Conservation (phyloP, 1,140 invertebrate genomes). For the Pteromalus puparum region DNA sequence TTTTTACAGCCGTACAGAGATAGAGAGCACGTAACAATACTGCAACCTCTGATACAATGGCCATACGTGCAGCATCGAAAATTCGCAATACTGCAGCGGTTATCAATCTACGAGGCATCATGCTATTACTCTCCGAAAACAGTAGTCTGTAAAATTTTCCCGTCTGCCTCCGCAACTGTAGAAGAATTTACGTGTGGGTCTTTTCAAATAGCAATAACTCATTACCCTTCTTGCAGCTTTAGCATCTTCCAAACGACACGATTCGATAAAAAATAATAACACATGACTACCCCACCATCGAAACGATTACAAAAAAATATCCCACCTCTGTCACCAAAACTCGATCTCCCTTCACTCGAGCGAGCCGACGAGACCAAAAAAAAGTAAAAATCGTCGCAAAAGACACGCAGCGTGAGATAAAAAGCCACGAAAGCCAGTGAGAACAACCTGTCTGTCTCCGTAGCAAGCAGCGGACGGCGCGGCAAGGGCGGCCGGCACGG, state of each 20-base stretch:
- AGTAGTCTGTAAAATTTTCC: no score
- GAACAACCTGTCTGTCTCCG: constrained; percentile 62
- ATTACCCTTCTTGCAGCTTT: neutral
- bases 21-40: neutral
- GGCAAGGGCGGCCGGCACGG: constrained; percentile 84
- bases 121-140: no score
- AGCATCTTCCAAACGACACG: neutral
- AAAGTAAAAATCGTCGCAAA: constrained; percentile 39
- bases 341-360: neutral
- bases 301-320: neutral
- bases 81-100: neutral
- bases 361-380: constrained; percentile 35
- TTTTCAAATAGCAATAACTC: neutral
- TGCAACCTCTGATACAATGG: neutral
- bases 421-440: constrained; percentile 54
- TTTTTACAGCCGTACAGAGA: constrained; percentile 32
- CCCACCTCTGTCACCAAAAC: neutral
- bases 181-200: no score
- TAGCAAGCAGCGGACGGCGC: constrained; percentile 86
- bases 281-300: no score
- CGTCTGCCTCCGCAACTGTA: no score
- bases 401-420: constrained; percentile 44
- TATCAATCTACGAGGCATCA: neutral
- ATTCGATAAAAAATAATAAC: neutral
- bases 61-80: neutral